Conservation (phyloP, 2,888 invertebrate species). For the Drosophila meridiana region DNA sequence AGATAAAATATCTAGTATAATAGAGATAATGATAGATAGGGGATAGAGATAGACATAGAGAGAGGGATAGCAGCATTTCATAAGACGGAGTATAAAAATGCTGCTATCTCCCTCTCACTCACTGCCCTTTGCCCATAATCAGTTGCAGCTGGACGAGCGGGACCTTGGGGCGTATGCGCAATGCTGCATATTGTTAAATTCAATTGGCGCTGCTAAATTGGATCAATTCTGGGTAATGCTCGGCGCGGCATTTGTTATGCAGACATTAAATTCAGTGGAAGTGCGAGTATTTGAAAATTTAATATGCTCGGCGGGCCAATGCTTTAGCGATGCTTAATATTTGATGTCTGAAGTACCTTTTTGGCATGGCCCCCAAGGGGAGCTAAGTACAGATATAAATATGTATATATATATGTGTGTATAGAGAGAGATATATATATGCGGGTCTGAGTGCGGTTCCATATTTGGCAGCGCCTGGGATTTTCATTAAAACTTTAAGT, state of each 20-base stretch:
- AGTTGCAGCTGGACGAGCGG: background rate
- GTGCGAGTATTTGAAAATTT: constrained; percentile 44
- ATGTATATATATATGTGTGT: background rate
- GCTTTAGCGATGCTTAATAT: constrained; percentile 62
- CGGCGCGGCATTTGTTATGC: constrained; percentile 23
- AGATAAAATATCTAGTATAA: background rate
- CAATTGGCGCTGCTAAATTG: constrained; percentile 52
- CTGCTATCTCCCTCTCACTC: too few relatives aligned
- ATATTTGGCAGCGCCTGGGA: constrained; percentile 44
- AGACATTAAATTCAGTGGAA: constrained; percentile 41
- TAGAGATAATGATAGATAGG: background rate
- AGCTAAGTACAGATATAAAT: background rate
- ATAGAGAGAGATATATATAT: constrained; percentile 1
- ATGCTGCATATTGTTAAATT: constrained; percentile 37
- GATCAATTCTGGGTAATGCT: constrained; percentile 34
- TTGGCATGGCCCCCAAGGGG: constrained; percentile 39
- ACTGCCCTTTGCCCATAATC: too few relatives aligned
- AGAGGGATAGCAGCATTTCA: too few relatives aligned
- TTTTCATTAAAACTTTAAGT: constrained; percentile 80
- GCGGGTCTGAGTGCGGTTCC: constrained; percentile 9
- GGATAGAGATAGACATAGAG: too few relatives aligned
- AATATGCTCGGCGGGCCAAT: constrained; percentile 62
- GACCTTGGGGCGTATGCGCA: background rate
- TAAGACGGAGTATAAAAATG: too few relatives aligned
- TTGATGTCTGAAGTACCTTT: constrained; percentile 56